Evolutionary conservation across 2,797 vertebrate genomes (phyloP), one percentile per base, ranked within the genome.

Genomic region (Sardinella longiceps): DNA sequence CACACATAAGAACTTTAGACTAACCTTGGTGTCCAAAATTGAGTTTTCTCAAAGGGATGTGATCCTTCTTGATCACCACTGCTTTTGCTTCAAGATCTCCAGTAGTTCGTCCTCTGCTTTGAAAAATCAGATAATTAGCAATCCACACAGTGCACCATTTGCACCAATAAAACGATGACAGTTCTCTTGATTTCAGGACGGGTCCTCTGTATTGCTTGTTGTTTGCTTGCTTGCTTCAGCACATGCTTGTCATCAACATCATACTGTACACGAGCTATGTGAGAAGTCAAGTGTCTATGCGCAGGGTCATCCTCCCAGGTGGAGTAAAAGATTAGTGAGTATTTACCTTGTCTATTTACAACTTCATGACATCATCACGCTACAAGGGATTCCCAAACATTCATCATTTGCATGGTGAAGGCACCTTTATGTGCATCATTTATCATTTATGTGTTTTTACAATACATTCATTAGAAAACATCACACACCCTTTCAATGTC

Each of bases 261-360:
- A 87, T 33, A 43, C n/a, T n/a, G n/a, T n/a, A n/a, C 82, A 82
- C 33, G 50, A 82, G 85, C 83, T 88, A 89, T 82, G 90, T 85
- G 88, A 89, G 89, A 90, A 88, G 88, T 91, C 90, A 88, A 83
- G 66, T 45, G n/a, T 28, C 77, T 81, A 80, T 39, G 28, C 37
- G 18, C 81, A 58, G 20, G 83, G 85, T 87, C 88, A 90, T 92
- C 88, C 88, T 86, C 84, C 86, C 85, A 43, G 81, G 87, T 89
- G 89, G 89, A 91, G 85, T 85, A 86, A 87, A 86, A 90, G 90
- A 93, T 91, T 86, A 93, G 74, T 28, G 82, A 86, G 88, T 88
- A 84, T 84, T 84, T 45, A 82, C 81, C 77, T n/a, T 86, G 88
- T 91, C 87, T 88, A 83, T 88, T 88, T 85, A 51, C 43, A 90